Evolutionary conservation across 2,888 invertebrate genomes (phyloP).

Genomic region (Agonopterix subpropinquella): DNA sequence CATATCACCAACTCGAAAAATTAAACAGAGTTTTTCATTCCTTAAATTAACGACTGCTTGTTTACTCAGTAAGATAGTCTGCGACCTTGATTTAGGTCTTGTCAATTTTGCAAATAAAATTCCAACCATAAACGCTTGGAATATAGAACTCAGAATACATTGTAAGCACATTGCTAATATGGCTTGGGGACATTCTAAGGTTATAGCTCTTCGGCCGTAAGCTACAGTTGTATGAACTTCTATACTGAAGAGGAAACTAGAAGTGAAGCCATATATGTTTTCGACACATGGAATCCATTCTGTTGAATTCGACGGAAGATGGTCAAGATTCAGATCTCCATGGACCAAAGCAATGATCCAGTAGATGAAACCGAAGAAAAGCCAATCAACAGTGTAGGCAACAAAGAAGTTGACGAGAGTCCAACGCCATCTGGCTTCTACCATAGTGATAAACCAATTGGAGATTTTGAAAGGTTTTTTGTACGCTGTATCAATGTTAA

Average conservation of each 20-base stretch:
- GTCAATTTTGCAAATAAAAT: conserved; percentile 97
- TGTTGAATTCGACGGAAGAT: conserved; percentile 71
- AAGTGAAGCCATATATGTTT: conserved; percentile 91
- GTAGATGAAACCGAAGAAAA: conserved; percentile 92
- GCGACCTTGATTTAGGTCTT: conserved; percentile 93
- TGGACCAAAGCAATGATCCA: conserved; percentile 93
- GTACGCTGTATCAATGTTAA: conserved; percentile 86
- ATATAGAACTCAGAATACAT: conserved; percentile 93
- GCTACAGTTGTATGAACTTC: conserved; percentile 98
- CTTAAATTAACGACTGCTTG: conserved; percentile 91
- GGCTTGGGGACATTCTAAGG: conserved; percentile 94
- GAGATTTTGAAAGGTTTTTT: conserved; percentile 77
- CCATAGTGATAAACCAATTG: conserved; percentile 87
- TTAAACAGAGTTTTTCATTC: conserved; percentile 88
- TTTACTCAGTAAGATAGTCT: conserved; percentile 94
- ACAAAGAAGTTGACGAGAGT: conserved; percentile 89
- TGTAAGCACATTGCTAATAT: conserved; percentile 97
- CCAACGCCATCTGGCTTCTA: conserved; percentile 95
- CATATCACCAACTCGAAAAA: conserved; percentile 97
- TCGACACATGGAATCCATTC: conserved; percentile 91
- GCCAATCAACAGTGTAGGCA: conserved; percentile 91
- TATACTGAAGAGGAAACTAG: conserved; percentile 95
- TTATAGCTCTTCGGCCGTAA: conserved; percentile 89
- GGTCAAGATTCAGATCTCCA: conserved; percentile 86
- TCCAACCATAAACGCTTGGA: conserved; percentile 88